phyloP scores from a whole-genome alignment of 2,113 vertebrate species.

The Microtus pennsylvanicus region DNA sequence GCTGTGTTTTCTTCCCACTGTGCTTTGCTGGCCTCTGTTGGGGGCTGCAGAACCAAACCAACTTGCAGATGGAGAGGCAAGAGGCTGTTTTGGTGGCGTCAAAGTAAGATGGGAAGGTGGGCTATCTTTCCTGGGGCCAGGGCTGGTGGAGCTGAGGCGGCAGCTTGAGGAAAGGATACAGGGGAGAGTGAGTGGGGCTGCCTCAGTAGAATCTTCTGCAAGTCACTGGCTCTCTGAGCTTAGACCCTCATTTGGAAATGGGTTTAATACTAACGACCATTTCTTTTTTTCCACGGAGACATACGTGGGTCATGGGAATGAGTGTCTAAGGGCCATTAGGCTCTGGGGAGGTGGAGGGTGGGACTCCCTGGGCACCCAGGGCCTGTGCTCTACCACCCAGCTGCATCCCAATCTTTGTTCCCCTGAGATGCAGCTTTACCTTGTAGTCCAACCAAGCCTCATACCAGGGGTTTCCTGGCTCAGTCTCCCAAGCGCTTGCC shows the following conservation, averaged over 20 bases:
- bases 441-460: not conserved
- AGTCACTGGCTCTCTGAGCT: slow-evolving; percentile 10
- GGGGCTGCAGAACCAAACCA: slow-evolving; percentile 69
- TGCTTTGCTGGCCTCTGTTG: slow-evolving; percentile 68
- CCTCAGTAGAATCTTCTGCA: not conserved
- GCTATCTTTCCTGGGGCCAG: not conserved
- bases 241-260: not conserved
- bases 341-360: not conserved
- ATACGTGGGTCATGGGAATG: not conserved
- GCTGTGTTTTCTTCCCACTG: slow-evolving; percentile 89
- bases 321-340: not conserved
- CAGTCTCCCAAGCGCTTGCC: not conserved
- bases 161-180: not conserved
- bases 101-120: slow-evolving; percentile 75
- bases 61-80: slow-evolving; percentile 62
- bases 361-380: not conserved
- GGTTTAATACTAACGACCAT: not conserved
- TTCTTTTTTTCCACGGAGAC: not conserved
- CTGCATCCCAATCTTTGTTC: not conserved
- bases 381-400: not conserved
- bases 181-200: not conserved
- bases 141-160: not conserved
- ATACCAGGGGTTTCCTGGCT: not conserved
- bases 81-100: slow-evolving; percentile 79
- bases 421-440: not conserved